phyloP scores from a whole-genome alignment of 2,797 vertebrate species.

The Rhinophrynus dorsalis region DNA sequence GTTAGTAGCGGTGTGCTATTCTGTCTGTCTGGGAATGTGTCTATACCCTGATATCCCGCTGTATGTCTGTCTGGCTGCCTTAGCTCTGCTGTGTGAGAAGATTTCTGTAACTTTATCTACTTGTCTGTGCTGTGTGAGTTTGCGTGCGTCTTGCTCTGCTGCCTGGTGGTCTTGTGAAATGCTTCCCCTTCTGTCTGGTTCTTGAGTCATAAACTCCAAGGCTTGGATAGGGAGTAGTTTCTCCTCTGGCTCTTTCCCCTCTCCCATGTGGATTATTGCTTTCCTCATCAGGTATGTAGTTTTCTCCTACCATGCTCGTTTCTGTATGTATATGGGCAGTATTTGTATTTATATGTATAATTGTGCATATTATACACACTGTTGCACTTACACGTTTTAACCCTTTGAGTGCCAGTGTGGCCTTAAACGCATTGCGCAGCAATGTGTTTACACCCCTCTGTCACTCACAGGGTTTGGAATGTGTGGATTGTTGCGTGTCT shows the following conservation, averaged over 20 bases:
- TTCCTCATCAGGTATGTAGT: constrained; percentile 19
- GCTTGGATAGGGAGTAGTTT: constrained; percentile 9
- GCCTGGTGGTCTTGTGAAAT: constrained; percentile 25
- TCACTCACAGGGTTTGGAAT: no score
- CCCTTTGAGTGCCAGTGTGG: no score
- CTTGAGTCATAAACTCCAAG: constrained; percentile 33
- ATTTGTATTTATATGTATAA: not conserved
- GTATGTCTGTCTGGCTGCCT: constrained; percentile 21
- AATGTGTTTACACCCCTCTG: no score
- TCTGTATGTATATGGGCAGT: not conserved
- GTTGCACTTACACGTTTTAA: no score
- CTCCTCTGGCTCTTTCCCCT: constrained; percentile 13
- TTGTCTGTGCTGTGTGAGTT: constrained; percentile 16
- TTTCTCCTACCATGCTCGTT: not conserved
- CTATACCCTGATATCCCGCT: constrained; percentile 9
- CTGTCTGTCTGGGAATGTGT: constrained; percentile 41
- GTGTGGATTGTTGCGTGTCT: not conserved
- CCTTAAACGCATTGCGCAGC: no score
- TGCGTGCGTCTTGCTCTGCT: constrained; percentile 11
- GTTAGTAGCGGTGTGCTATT: not conserved
- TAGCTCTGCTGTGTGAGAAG: constrained; percentile 25
- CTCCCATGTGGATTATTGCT: constrained; percentile 10
- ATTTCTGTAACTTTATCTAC: constrained; percentile 40
- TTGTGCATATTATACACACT: not conserved
- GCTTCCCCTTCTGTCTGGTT: constrained; percentile 20